These are phyloP conservation scores for Ophion costatus DNA, from an alignment of 2,888 invertebrate species.

Conservation along the genomic window DNA sequence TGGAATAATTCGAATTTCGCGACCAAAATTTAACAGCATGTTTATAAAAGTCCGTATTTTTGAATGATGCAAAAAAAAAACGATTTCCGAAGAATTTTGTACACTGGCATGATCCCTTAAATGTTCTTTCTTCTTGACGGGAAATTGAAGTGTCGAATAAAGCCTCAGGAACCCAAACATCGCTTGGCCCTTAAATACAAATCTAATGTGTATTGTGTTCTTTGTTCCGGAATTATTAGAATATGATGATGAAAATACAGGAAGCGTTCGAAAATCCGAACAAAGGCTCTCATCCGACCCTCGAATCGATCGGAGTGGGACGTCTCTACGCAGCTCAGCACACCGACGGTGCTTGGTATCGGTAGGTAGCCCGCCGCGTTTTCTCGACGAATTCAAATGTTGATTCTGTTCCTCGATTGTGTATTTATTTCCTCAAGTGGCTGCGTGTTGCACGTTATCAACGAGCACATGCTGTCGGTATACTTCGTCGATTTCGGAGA, in stretches of 20 bases:
- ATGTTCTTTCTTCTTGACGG: no score
- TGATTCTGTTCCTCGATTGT: background rate
- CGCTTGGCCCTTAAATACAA: background rate
- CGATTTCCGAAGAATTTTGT: no score
- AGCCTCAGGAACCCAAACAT: no score
- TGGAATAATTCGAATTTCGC: no score
- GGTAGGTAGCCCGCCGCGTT: constrained; percentile 84
- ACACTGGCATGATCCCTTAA: no score
- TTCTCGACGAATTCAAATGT: background rate
- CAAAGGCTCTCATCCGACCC: constrained; percentile 83
- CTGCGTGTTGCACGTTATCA: constrained; percentile 85
- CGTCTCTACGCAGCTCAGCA: constrained; percentile 89
- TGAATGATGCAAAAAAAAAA: no score
- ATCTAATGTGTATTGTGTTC: background rate
- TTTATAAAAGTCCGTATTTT: no score
- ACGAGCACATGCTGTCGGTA: constrained; percentile 85
- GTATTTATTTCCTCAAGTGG: constrained; percentile 61
- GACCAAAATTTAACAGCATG: no score
- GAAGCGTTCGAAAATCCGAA: constrained; percentile 85
- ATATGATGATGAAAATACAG: constrained; percentile 89
- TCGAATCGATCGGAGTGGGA: constrained; percentile 84
- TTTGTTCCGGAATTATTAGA: constrained; percentile 68
- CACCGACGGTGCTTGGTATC: constrained; percentile 89
- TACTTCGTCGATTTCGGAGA: constrained; percentile 88
- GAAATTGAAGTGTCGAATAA: no score